Conservation (phyloP, 2,797 vertebrate genomes). For the Premnoplex brunnescens region DNA sequence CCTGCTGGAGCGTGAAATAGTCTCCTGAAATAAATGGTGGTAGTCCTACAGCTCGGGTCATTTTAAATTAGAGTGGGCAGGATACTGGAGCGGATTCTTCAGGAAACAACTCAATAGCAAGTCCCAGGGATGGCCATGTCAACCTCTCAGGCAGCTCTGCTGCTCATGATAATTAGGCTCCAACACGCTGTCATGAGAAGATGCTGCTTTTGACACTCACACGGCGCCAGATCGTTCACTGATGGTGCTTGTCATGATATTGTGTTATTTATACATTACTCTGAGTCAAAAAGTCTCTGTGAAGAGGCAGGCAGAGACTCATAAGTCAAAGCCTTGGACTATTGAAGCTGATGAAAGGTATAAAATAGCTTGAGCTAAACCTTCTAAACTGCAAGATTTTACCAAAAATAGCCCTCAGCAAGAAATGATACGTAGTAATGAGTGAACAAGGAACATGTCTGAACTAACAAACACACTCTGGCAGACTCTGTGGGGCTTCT, state of each 20-base stretch:
- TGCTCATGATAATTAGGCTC: not conserved
- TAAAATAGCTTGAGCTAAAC: slow-evolving; percentile 26
- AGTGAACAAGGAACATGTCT: not conserved
- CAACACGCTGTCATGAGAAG: not conserved
- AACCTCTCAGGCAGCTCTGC: not conserved
- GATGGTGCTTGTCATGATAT: not conserved
- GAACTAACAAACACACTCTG: not conserved
- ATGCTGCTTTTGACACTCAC: not conserved
- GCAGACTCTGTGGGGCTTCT: not conserved
- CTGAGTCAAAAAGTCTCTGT: not conserved
- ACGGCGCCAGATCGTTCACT: not conserved
- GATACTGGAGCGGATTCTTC: not conserved
- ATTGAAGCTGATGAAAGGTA: not conserved
- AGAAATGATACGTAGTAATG: not conserved
- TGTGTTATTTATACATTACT: slow-evolving; percentile 2
- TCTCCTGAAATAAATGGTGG: slow-evolving; percentile 20
- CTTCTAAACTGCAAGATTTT: not conserved
- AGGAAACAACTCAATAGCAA: slow-evolving; percentile 18
- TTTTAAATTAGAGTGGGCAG: slow-evolving; percentile 43
- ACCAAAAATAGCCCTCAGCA: not conserved
- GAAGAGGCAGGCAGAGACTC: not conserved
- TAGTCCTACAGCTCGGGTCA: not conserved
- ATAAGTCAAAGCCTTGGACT: slow-evolving; percentile 15
- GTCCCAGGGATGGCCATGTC: not conserved
- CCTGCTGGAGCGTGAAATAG: slow-evolving; percentile 52